Evolutionary conservation across 2,888 invertebrate species (phyloP), one percentile per base, ranked within the genome.

Genomic region (Artemia sinica): DNA sequence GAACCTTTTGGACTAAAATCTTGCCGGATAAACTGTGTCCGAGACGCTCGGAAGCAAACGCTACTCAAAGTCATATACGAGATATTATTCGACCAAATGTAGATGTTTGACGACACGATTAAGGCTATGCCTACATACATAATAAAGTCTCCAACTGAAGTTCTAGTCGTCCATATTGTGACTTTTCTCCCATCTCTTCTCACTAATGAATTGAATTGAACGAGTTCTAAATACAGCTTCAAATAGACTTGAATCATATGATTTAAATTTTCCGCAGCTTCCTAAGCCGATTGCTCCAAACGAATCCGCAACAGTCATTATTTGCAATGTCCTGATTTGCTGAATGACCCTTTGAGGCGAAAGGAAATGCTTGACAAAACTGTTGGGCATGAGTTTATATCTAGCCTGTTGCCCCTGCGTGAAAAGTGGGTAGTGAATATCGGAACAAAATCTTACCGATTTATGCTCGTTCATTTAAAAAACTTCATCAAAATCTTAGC

Each of bases 201-300:
- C 58, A 52, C 5, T 0, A 52, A 52, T 52, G 3, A 52, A 7
- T 14, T n/a, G 58, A 52, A 7, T 7, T 52, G 58, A 52, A 14
- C 58, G 7, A 52, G 5, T 52, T 52, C 7, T 52, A 14, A 52
- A 52, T 5, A 52, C 4, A 52, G 58, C 7, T 52, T 14, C 58
- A 13, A 52, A 52, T 52, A 14, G 58, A n/a, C 14, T 52, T 52
- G 58, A 52, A 14, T 52, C 58, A 52, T 52, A 52, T 52, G n/a
- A 52, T 52, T 52, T 52, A 52, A 5, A 52, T 4, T 52, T 7
- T 2, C 58, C 58, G 58, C 58, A 52, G 58, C 58, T 52, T 2
- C 58, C 58, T 5, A 52, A 5, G n/a, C 58, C 58, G 5, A 52
- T 14, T 14, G 58, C 14, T 52, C 58, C 58, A 13, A 52, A 52